Base-by-base conservation (phyloP, 2,797 vertebrate species). In the Mus caroli region DNA sequence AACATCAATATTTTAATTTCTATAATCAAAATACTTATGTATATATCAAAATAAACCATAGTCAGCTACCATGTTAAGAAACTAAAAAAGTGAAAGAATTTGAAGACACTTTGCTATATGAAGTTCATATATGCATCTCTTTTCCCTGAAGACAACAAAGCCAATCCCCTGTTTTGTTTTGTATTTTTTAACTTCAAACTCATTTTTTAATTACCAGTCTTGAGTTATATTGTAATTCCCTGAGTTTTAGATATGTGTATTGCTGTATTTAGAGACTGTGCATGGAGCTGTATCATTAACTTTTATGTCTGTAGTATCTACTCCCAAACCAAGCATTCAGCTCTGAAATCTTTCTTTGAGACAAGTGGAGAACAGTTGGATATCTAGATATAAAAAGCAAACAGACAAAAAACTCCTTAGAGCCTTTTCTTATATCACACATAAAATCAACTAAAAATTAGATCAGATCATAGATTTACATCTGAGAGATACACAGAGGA, bases 361-460 rank as follows among this genome's bases (percentile, higher is more conserved):
- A 77, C 37, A 77, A 88, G 34, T 31, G 17, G 17, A 95, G 60
- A 54, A 93, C 24, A 85, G 75, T 0, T 71, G 12, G 67, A 50
- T 75, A 76, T 75, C 10, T 46, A 87, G 34, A 86, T 62, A 64
- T 64, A 31, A 64, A 64, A 64, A 64, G 1, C 62, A 64, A 64
- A 28, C 60, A 28, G 28, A 37, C 24, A 26, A 92, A 79, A 89
- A 37, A 56, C 37, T 11, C 24, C n/a, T 83, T 92, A 77, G 19
- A 93, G 3, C 6, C 22, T 83, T 50, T 80, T 22, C n/a, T 91
- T 43, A 90, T 0, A 40, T 19, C 26, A 88, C 56, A 62, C 8
- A 85, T 10, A 90, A 95, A 91, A 91, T 73, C 83, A 94, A 94
- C 17, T 92, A 73, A 92, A 87, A 91, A 54, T 56, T 50, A 50